These are phyloP conservation scores for Bombus sylvicola DNA, from an alignment of 1,140 invertebrate species.

Conservation along the genomic window DNA sequence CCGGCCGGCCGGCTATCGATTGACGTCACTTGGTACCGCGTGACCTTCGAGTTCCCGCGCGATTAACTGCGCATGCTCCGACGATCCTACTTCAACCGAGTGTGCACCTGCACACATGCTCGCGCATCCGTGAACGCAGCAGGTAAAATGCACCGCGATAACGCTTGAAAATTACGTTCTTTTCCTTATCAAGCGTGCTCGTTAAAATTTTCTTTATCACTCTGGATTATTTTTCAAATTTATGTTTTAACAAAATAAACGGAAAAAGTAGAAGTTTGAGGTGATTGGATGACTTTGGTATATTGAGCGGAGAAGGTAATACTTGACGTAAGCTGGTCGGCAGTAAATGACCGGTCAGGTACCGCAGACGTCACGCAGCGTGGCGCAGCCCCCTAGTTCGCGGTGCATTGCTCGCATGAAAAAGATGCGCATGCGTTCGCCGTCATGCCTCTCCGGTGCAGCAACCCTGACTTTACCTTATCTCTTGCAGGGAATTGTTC, in stretches of 20 bases:
- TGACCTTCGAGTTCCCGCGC: conserved; percentile 78
- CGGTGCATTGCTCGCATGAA: conserved; percentile 4
- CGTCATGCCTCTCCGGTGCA: background rate
- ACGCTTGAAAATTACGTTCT: background rate
- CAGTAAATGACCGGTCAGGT: conserved; percentile 42
- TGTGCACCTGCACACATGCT: conserved; percentile 46
- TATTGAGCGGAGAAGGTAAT: background rate
- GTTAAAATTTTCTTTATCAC: no score
- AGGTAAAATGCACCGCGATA: background rate
- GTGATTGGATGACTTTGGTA: background rate
- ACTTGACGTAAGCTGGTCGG: conserved; percentile 40
- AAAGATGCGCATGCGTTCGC: conserved; percentile 17
- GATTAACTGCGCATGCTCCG: conserved; percentile 70
- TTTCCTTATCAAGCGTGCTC: background rate
- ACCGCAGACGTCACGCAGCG: conserved; percentile 47
- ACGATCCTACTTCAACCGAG: conserved; percentile 43
- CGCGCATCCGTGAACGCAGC: background rate
- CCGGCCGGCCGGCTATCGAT: conserved; percentile 61
- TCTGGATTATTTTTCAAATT: no score
- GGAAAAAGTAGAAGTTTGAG: background rate
- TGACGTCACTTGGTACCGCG: conserved; percentile 66
- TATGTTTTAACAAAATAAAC: no score
- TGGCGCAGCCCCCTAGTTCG: conserved; percentile 24
- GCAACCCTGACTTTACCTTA: conserved; percentile 43
- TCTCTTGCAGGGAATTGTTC: background rate